Conservation (phyloP, 2,888 invertebrate species). For the Diarsia rubi region DNA sequence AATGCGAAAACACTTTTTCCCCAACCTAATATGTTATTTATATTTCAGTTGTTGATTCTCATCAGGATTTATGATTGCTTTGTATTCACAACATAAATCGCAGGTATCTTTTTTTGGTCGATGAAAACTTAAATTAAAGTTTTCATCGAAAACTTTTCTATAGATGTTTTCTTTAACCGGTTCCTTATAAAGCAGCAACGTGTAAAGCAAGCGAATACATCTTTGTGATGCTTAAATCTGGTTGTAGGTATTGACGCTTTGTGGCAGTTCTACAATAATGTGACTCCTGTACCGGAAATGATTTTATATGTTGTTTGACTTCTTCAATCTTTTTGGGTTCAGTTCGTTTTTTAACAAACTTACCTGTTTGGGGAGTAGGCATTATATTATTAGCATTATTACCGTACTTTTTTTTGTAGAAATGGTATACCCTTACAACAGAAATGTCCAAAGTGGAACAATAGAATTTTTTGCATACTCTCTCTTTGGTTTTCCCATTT, state of each 20-base stretch:
- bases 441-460: slow-evolving; percentile 7
- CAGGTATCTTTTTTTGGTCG: background rate
- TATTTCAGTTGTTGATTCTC: slow-evolving; percentile 10
- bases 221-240: slow-evolving; percentile 4
- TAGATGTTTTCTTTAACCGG: slow-evolving; percentile 4
- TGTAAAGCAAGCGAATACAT: background rate
- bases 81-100: slow-evolving; percentile 8
- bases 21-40: slow-evolving; percentile 1
- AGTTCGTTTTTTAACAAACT: slow-evolving; percentile 8
- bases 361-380: slow-evolving; percentile 13
- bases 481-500: slow-evolving; percentile 1
- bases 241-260: slow-evolving; percentile 10
- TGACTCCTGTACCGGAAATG: slow-evolving; percentile 4
- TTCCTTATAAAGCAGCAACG: background rate
- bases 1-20: no score
- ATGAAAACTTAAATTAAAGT: background rate
- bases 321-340: background rate
- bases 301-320: slow-evolving; percentile 3
- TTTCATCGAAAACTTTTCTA: background rate
- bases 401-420: slow-evolving; percentile 6
- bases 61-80: slow-evolving; percentile 7
- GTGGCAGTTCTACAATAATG: slow-evolving; percentile 10
- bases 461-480: slow-evolving; percentile 1
- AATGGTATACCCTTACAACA: slow-evolving; percentile 10
- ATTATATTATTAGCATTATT: slow-evolving; percentile 5